Evolutionary conservation across 2,113 vertebrate species (phyloP).

Genomic region (Zootoca vivipara): DNA sequence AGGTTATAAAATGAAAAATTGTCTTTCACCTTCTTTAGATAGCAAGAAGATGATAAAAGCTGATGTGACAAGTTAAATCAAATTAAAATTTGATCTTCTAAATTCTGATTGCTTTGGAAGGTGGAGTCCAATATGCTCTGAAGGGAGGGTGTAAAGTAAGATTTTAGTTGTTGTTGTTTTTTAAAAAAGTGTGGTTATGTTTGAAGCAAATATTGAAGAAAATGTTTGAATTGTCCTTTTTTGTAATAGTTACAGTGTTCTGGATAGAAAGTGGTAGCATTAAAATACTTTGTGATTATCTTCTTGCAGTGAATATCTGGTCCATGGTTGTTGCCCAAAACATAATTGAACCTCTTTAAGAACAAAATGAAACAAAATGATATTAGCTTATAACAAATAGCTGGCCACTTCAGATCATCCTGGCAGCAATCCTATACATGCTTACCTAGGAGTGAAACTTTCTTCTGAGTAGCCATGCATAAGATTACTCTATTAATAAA

Average conservation of each 20-base stretch:
- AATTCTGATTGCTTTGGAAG: constrained; percentile 65
- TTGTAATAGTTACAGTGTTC: constrained; percentile 62
- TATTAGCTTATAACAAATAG: constrained; percentile 38
- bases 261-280: constrained; percentile 56
- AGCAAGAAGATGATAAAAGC: constrained; percentile 57
- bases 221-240: constrained; percentile 64
- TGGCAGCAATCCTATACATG: not conserved
- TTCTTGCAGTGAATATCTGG: constrained; percentile 58
- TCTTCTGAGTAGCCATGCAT: not conserved
- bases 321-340: constrained; percentile 59
- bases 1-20: constrained; percentile 62
- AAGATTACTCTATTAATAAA: constrained; percentile 26
- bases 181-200: constrained; percentile 53
- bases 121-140: constrained; percentile 62
- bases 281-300: constrained; percentile 54
- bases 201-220: constrained; percentile 57
- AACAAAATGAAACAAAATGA: constrained; percentile 16
- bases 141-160: constrained; percentile 46
- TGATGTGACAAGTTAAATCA: constrained; percentile 35
- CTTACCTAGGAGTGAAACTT: not conserved
- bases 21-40: constrained; percentile 68
- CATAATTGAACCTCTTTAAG: constrained; percentile 39
- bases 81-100: constrained; percentile 47
- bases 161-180: constrained; percentile 40
- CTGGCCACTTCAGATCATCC: constrained; percentile 16